Conservation (phyloP, 2,888 invertebrate species). For the Bedellia somnulentella region DNA sequence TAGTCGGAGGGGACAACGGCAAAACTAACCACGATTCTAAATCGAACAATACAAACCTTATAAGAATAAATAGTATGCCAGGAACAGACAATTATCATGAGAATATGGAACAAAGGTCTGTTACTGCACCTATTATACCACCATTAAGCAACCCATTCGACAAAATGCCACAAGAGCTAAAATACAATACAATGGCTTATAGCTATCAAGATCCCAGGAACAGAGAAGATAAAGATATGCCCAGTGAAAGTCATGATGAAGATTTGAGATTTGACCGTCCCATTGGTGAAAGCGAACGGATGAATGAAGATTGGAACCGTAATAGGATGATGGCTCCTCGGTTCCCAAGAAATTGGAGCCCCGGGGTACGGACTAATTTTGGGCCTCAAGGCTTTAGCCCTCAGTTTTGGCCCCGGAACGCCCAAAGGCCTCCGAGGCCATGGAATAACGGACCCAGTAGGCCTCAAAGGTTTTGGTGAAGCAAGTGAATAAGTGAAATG, state of each 20-base stretch:
- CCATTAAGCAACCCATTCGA: slow-evolving; percentile 37
- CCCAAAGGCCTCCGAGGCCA: slow-evolving; percentile 34
- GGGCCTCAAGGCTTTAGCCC: slow-evolving; percentile 20
- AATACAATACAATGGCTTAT: slow-evolving; percentile 18
- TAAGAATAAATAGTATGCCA: slow-evolving; percentile 21
- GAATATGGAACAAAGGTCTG: slow-evolving; percentile 14
- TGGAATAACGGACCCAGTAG: slow-evolving; percentile 38
- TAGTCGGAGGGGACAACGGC: slow-evolving; percentile 40
- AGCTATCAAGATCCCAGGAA: slow-evolving; percentile 9
- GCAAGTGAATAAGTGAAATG: too few species aligned
- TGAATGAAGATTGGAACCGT: slow-evolving; percentile 10
- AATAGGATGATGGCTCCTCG: slow-evolving; percentile 24
- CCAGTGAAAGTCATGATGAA: slow-evolving; percentile 10
- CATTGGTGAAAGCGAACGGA: slow-evolving; percentile 17
- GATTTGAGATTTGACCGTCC: not conserved
- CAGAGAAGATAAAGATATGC: slow-evolving; percentile 13
- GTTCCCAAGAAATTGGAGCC: slow-evolving; percentile 43
- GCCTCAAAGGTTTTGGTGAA: slow-evolving; percentile 50
- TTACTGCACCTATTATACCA: slow-evolving; percentile 21
- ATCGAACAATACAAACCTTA: slow-evolving; percentile 20
- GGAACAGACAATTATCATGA: slow-evolving; percentile 10
- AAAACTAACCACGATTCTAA: too few species aligned
- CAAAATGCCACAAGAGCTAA: slow-evolving; percentile 29
- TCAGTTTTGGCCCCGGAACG: slow-evolving; percentile 30
- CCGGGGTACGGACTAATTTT: slow-evolving; percentile 26